phyloP scores from a whole-genome alignment of 2,113 vertebrate species.

The Equus przewalskii region DNA sequence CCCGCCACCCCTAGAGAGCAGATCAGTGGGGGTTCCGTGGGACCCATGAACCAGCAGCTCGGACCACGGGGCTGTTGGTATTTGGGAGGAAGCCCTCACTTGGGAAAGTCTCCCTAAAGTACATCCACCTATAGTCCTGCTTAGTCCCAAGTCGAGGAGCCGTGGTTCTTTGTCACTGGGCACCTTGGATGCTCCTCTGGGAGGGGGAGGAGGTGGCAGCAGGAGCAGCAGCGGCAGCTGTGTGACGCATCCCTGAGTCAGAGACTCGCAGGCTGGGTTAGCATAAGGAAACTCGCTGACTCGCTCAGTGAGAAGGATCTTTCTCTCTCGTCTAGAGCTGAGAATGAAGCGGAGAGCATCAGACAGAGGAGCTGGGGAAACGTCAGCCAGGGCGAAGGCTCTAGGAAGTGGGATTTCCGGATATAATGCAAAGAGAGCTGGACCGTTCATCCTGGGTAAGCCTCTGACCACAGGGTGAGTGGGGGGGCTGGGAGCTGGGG shows the following conservation, averaged over 20 bases:
- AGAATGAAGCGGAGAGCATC: constrained; percentile 98
- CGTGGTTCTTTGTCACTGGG: constrained; percentile 29
- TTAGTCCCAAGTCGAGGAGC: constrained; percentile 65
- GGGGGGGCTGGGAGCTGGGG: neutral
- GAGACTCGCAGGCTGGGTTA: constrained; percentile 41
- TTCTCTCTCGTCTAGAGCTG: constrained; percentile 88
- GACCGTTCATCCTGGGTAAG: constrained; percentile 98
- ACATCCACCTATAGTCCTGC: constrained; percentile 42
- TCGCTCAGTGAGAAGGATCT: constrained; percentile 70
- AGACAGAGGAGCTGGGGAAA: constrained; percentile 97
- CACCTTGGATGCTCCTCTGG: constrained; percentile 27
- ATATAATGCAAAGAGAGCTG: constrained; percentile 97
- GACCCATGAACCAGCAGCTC: neutral
- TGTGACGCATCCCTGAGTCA: constrained; percentile 49
- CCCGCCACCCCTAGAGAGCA: neutral
- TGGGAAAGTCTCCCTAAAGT: no score
- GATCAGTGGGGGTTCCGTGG: neutral
- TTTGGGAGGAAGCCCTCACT: neutral
- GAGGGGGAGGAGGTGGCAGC: constrained; percentile 64
- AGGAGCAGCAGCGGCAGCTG: neutral
- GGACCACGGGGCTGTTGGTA: neutral
- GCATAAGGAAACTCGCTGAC: neutral
- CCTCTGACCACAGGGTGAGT: neutral
- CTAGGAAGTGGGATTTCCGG: constrained; percentile 96
- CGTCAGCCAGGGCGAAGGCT: constrained; percentile 94